phyloP scores from a whole-genome alignment of 2,888 invertebrate genomes.

The Callinectes sapidus region DNA sequence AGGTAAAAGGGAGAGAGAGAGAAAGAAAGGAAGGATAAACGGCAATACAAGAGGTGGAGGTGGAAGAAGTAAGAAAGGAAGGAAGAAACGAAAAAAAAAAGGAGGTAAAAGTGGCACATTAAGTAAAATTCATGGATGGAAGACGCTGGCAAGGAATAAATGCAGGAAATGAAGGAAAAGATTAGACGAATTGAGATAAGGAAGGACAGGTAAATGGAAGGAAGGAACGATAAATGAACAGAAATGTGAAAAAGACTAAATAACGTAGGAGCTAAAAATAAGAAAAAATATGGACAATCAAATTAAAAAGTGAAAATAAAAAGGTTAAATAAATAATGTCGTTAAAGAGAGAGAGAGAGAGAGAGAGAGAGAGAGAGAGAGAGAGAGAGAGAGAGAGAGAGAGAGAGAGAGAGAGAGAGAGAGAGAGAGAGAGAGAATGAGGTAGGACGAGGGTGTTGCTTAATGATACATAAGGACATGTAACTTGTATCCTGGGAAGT shows the following conservation, averaged over 20 bases:
- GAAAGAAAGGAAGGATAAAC: not conserved
- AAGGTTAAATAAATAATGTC: not conserved
- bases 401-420: not conserved
- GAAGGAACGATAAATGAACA: not conserved
- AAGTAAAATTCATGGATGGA: not conserved
- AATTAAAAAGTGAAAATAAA: not conserved
- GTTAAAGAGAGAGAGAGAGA: not conserved
- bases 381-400: conserved; percentile 26
- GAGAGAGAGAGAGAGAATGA: conserved; percentile 14
- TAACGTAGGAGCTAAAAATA: too few relatives aligned
- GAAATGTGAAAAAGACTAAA: not conserved
- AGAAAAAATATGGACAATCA: not conserved
- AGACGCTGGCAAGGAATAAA: not conserved
- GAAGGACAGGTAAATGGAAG: not conserved
- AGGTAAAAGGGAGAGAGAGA: not conserved
- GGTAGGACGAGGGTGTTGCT: not conserved
- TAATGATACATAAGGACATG: conserved; percentile 48
- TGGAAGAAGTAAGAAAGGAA: not conserved
- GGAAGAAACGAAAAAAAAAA: not conserved
- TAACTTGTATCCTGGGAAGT: conserved; percentile 51
- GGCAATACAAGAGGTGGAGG: not conserved
- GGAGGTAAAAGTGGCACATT: not conserved
- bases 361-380: conserved; percentile 9
- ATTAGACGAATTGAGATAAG: too few relatives aligned
- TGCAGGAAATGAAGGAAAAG: not conserved